These are phyloP conservation scores for Stictocephala bisonia DNA, from an alignment of 2,888 invertebrate genomes.

Conservation along the genomic window DNA sequence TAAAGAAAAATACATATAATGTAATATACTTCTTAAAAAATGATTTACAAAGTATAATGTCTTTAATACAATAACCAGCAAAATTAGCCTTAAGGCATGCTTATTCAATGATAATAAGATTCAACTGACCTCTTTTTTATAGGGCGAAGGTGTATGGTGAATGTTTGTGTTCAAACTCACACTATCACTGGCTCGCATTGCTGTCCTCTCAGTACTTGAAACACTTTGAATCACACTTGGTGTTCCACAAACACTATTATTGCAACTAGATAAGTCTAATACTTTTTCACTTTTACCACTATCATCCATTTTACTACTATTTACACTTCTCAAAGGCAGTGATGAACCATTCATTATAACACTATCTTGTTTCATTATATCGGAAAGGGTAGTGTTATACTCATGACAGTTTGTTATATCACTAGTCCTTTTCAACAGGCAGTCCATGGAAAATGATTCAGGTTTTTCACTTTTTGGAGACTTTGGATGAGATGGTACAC, in stretches of 20 bases:
- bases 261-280: conserved; percentile 42
- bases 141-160: neutral
- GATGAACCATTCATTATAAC: conserved; percentile 39
- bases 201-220: conserved; percentile 21
- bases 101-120: no score
- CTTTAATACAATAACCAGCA: neutral
- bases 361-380: conserved; percentile 37
- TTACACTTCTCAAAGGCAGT: conserved; percentile 35
- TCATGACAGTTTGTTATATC: neutral
- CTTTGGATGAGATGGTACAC: no score
- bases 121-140: conserved; percentile 19
- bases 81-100: no score
- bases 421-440: conserved; percentile 13
- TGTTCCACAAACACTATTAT: conserved; percentile 1
- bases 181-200: neutral
- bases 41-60: neutral
- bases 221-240: conserved; percentile 35
- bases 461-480: conserved; percentile 10
- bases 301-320: conserved; percentile 19
- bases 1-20: no score
- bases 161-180: neutral
- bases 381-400: conserved; percentile 4
- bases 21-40: neutral
- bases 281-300: conserved; percentile 35
- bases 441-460: conserved; percentile 33